Evolutionary conservation across 1,140 invertebrate species (phyloP).

Genomic region (Metopolophium dirhodum): DNA sequence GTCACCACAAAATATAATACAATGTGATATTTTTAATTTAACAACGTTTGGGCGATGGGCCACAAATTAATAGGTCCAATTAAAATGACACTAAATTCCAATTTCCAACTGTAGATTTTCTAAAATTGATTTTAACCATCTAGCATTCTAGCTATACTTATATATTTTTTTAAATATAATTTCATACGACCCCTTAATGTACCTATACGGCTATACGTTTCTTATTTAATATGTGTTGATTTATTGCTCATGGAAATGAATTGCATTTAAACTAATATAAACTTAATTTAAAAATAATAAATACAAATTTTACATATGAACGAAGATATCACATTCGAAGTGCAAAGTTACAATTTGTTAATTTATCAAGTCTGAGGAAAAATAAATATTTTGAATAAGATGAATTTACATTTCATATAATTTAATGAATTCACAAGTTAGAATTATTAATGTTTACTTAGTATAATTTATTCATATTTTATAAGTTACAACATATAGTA

Average conservation of each 20-base stretch:
- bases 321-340: neutral
- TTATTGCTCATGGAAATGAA: neutral
- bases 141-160: neutral
- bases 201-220: no score
- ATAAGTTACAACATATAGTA: neutral
- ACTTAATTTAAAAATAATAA: neutral
- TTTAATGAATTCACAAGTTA: neutral
- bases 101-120: neutral
- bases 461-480: neutral
- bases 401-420: neutral
- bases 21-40: neutral
- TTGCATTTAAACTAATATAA: neutral
- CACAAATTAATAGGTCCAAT: neutral
- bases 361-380: neutral
- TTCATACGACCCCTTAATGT: neutral
- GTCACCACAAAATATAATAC: neutral
- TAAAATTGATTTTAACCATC: neutral
- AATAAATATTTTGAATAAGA: neutral
- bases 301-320: neutral
- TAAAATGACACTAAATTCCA: neutral
- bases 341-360: neutral
- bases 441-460: neutral
- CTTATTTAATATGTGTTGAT: no score
- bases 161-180: neutral
- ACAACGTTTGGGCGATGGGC: no score